Evolutionary conservation across 2,888 invertebrate species (phyloP), one percentile per base, ranked within the genome.

Genomic region (Gortyna flavago): DNA sequence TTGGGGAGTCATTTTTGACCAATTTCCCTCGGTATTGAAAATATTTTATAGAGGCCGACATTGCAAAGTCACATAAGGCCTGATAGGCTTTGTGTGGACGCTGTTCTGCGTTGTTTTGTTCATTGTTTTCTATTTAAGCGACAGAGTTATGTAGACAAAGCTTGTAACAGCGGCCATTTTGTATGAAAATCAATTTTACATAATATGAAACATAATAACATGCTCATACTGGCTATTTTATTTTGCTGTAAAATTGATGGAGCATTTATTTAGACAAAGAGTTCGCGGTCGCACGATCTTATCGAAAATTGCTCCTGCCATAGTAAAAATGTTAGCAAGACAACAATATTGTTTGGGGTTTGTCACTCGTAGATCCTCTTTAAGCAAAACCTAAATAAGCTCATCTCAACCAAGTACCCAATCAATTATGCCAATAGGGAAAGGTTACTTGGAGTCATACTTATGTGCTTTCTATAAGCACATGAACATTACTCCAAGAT

Each of bases 1-100:
- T 95, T 93, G 90, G 90, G 87, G 90, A 93, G 92, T 94, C 93
- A 93, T 94, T 95, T 95, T 95, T 94, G 94, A 95, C 94, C 94
- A 94, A 95, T 94, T 95, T 94, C 93, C 91, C 90, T 90, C 90
- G 92, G 90, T 93, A 94, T 94, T 94, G 94, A 93, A 94, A 95
- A 94, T 95, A 94, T 95, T 94, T 93, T 92, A 92, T 92, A 91
- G 89, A 91, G 88, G 88, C 90, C 89, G 90, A 85, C 89, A 89
- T 90, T 85, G 91, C 90, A 91, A 91, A 91, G 92, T 90, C 91
- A 88, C 87, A 90, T 89, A 87, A 88, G 86, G 81, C 89, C 79
- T 83, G 84, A 81, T 85, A 83, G 86, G 83, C 87, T 88, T 88
- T 86, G 87, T 87, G 81, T 83, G 77, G 80, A 82, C 85, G 84